phyloP scores from a whole-genome alignment of 35 echinoderm and acorn worm genomes.

The Ophiothrix spiculata region DNA sequence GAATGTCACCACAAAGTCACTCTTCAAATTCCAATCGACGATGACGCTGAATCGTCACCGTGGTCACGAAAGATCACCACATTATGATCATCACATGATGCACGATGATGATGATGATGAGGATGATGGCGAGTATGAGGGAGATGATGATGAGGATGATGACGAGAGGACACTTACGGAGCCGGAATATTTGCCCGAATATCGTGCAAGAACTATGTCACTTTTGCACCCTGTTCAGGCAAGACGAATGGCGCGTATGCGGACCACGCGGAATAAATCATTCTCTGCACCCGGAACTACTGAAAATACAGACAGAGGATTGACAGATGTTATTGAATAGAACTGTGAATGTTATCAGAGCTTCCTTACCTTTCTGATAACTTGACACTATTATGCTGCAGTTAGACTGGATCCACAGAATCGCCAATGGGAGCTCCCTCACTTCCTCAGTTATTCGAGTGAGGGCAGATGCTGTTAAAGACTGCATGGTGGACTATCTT shows the following conservation, averaged over 20 bases:
- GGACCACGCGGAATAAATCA: background rate
- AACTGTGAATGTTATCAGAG: too few relatives aligned
- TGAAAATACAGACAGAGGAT: constrained; percentile 2
- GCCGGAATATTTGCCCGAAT: background rate
- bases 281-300: background rate
- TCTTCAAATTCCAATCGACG: background rate
- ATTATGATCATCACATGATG: background rate
- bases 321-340: background rate
- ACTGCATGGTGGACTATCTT: too few relatives aligned
- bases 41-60: background rate
- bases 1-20: background rate
- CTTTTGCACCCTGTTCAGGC: background rate
- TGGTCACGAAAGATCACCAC: too few relatives aligned
- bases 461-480: too few relatives aligned
- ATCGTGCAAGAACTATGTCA: background rate
- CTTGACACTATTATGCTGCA: too few relatives aligned
- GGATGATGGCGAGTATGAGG: background rate
- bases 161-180: background rate
- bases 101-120: background rate
- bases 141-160: background rate
- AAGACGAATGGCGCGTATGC: background rate
- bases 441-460: too few relatives aligned
- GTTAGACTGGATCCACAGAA: too few relatives aligned
- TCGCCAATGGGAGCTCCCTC: too few relatives aligned
- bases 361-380: too few relatives aligned